Percentiles rank a stretch among this genome's conserved stretches.
Conservation (phyloP, 2,888 invertebrate genomes). For the Microplitis deprimator region DNA sequence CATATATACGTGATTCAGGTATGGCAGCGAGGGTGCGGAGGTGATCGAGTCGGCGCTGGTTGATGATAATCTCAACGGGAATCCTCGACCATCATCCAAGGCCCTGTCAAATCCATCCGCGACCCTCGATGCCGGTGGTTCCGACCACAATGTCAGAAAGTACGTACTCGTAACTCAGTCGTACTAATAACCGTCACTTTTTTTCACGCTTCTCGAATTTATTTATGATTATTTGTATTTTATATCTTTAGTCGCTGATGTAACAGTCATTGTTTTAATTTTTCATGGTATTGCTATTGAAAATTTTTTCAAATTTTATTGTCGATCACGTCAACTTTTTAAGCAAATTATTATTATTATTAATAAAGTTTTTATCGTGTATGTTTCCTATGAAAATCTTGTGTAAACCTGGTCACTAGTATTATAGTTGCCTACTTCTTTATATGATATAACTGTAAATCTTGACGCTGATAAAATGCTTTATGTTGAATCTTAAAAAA, state of each 20-base stretch:
- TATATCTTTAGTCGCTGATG: too few species aligned
- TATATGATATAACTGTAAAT: too few species aligned
- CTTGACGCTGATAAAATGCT: too few species aligned
- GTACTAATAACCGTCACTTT: slow-evolving; percentile 44
- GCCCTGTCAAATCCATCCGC: slow-evolving; percentile 54
- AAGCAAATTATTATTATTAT: too few species aligned
- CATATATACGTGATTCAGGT: slow-evolving; percentile 61
- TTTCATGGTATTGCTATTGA: background rate
- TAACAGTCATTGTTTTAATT: too few species aligned
- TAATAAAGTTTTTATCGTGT: too few species aligned
- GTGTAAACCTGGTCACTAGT: too few species aligned
- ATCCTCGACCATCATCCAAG: slow-evolving; percentile 60
- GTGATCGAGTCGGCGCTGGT: slow-evolving; percentile 66
- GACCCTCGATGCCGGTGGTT: slow-evolving; percentile 57
- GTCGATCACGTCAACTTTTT: too few species aligned
- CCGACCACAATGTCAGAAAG: slow-evolving; percentile 57
- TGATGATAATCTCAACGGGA: slow-evolving; percentile 70
- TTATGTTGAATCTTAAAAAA: too few species aligned
- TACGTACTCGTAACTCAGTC: slow-evolving; percentile 57
- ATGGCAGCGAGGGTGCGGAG: slow-evolving; percentile 66
- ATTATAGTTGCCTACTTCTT: too few species aligned
- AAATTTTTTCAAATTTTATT: background rate
- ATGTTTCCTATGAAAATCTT: too few species aligned
- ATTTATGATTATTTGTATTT: slow-evolving; percentile 10
- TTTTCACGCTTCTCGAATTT: slow-evolving; percentile 5